Percentiles rank a stretch among this genome's conserved stretches.
These are phyloP conservation scores for Pseudopodoces humilis DNA, from an alignment of 2,113 vertebrate genomes.

Conservation along the genomic window DNA sequence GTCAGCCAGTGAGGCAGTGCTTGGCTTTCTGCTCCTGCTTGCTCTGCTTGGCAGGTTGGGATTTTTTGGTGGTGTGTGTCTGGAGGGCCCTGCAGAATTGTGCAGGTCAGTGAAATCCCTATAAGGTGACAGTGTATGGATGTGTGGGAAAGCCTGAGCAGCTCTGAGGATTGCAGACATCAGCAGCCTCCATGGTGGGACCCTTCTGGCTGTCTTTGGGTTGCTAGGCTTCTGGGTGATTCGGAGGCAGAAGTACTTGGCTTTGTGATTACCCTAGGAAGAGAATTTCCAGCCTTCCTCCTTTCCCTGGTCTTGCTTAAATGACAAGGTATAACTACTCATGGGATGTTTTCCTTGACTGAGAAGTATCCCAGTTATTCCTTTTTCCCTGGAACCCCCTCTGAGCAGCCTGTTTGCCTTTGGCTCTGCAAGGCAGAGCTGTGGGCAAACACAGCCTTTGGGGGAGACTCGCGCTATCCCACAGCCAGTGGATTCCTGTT, in stretches of 20 bases:
- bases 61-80: background rate
- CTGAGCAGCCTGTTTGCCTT: background rate
- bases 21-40: background rate
- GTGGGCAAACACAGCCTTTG: background rate
- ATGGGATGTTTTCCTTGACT: background rate
- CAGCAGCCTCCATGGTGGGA: fast-evolving
- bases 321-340: background rate
- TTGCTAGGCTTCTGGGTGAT: background rate
- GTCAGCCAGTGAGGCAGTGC: background rate
- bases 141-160: background rate
- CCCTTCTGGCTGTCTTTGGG: background rate
- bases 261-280: background rate
- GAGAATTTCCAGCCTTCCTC: background rate
- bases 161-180: background rate
- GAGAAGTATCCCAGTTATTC: background rate
- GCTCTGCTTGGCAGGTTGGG: background rate
- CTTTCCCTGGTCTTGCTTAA: background rate
- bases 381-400: background rate
- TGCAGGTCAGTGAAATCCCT: background rate
- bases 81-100: background rate
- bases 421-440: background rate
- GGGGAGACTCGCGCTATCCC: background rate
- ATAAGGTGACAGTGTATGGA: fast-evolving
- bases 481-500: background rate
- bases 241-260: fast-evolving